Evolutionary conservation across 2,113 vertebrate species (phyloP).

Genomic region (Muscicapa adusta): DNA sequence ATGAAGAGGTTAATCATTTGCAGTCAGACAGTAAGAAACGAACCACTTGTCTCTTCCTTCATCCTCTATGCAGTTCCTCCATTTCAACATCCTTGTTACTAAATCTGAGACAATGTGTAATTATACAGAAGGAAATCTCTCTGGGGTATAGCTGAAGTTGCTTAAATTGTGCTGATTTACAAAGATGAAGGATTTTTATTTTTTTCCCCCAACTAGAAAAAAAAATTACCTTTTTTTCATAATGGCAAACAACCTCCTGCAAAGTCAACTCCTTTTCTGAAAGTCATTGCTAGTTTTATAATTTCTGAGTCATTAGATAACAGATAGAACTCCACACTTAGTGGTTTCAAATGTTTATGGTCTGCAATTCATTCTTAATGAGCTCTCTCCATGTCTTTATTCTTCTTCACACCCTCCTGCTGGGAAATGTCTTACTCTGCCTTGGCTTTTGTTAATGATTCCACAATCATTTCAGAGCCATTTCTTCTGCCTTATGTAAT

Average conservation of each 20-base stretch:
- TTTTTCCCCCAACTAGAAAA: constrained; percentile 32
- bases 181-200: constrained; percentile 67
- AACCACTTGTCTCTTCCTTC: constrained; percentile 55
- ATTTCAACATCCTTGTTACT: constrained; percentile 59
- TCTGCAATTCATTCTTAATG: constrained; percentile 90
- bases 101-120: constrained; percentile 67
- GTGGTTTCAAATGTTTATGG: constrained; percentile 87
- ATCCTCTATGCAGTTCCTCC: constrained; percentile 27
- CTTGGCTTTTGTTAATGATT: constrained; percentile 84
- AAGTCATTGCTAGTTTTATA: constrained; percentile 84
- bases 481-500: constrained; percentile 84
- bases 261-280: constrained; percentile 83
- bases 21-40: constrained; percentile 41
- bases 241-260: constrained; percentile 78
- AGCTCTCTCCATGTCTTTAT: constrained; percentile 86
- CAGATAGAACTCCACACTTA: constrained; percentile 86
- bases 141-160: constrained; percentile 69
- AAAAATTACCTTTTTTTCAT: constrained; percentile 63
- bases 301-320: constrained; percentile 89
- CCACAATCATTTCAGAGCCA: constrained; percentile 83
- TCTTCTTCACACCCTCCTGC: constrained; percentile 82
- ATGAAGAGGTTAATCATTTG: constrained; percentile 56
- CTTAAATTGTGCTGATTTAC: constrained; percentile 77
- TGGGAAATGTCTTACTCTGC: constrained; percentile 85
- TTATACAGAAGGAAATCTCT: constrained; percentile 72